These are phyloP conservation scores for Xenops minutus DNA, from an alignment of 2,797 vertebrate species.

Conservation along the genomic window DNA sequence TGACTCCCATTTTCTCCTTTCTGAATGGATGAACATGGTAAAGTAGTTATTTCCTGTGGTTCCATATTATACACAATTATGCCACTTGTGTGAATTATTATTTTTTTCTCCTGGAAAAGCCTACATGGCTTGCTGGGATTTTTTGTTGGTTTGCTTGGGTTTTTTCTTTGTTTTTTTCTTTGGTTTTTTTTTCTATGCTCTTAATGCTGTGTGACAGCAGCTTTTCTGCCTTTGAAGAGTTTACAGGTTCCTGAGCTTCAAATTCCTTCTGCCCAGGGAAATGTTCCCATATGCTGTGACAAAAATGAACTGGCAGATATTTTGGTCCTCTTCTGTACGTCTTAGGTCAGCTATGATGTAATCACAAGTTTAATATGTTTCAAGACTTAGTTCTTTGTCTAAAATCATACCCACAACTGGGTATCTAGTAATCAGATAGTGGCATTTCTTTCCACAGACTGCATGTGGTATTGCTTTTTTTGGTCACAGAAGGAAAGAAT, in stretches of 20 bases:
- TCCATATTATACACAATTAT: conserved; percentile 46
- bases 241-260: background rate
- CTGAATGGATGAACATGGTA: background rate
- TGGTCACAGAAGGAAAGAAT: background rate
- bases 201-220: background rate
- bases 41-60: conserved; percentile 35
- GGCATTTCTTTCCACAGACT: background rate
- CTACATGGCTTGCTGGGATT: background rate
- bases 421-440: background rate
- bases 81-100: background rate
- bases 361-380: background rate
- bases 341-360: background rate
- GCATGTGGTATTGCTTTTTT: accelerated
- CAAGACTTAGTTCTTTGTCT: background rate
- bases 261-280: background rate
- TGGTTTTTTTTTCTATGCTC: background rate
- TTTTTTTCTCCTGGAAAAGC: conserved; percentile 10
- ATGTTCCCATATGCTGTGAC: background rate
- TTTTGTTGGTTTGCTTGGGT: background rate
- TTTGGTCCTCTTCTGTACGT: background rate
- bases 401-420: background rate
- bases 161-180: background rate
- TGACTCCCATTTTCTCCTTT: conserved; percentile 39
- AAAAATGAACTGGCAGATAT: background rate
- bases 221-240: background rate